Evolutionary conservation across 1,140 invertebrate species (phyloP), one percentile per base, ranked within the genome.

Genomic region (Ericerus pela): DNA sequence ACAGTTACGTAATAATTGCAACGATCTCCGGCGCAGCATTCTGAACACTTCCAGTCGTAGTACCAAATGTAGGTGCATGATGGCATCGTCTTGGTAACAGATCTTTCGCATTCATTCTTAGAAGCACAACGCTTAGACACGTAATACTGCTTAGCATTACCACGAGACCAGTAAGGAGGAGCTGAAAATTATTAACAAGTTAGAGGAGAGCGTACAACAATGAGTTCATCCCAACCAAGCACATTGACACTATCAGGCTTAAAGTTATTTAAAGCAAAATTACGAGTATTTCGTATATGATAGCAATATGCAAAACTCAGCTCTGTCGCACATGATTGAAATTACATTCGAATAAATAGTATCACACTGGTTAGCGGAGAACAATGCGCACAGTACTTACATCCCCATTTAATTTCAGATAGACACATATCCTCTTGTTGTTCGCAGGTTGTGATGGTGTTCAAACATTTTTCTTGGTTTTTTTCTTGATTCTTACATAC

Each of bases 1-100:
- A 97, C 93, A 65, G 96, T 91, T 24, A 95, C 81, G 69, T 85
- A 98, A 69, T 92, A 97, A 69, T 97, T 98, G 69, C 94, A 99
- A 57, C 89, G 75, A 70, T 98, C 94, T 38, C 94, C 95, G 65
- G 85, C 82, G 69, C 94, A 99, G 70, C 94, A 99, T 69, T 97
- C 93, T 0, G 86, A 85, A 74, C 94, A 98, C 59, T 84, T 80
- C 95, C 94, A 98, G 72, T 98, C 94, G 66, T 92, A 81, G 65
- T 96, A 99, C 90, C 91, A 96, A 65, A 98, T 90, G 65, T 94
- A 80, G 18, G 90, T 90, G 67, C 94, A 98, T 59, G 79, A 75
- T 12, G 74, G 71, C 78, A 88, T 87, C 60, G 81, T 80, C 20
- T 72, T 71, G 53, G 73, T 74, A 61, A 83, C 74, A 55, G 76